Conservation (phyloP, 2,888 invertebrate genomes). For the Colostygia pectinataria region DNA sequence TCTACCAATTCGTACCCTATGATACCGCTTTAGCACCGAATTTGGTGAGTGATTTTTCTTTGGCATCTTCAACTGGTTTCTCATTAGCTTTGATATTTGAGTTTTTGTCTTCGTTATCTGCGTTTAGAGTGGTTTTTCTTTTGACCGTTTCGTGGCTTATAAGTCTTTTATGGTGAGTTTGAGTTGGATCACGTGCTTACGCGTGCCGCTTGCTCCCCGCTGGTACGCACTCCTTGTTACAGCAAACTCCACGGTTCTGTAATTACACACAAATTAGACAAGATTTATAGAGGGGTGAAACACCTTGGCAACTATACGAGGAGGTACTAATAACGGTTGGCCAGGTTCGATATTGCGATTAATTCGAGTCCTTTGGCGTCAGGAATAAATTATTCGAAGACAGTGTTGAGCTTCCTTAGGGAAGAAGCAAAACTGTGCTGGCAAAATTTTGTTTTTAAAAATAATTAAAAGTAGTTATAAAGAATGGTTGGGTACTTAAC, state of each 20-base stretch:
- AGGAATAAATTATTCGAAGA: conserved; percentile 46
- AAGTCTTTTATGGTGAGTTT: conserved; percentile 37
- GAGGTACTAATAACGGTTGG: conserved; percentile 80
- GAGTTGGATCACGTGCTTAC: conserved; percentile 69
- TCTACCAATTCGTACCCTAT: conserved; percentile 57
- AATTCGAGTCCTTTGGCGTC: conserved; percentile 58
- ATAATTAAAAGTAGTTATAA: too few relatives aligned
- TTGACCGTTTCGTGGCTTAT: conserved; percentile 30
- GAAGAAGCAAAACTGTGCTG: conserved; percentile 2
- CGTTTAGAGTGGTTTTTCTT: conserved; percentile 40
- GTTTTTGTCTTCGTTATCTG: conserved; percentile 23
- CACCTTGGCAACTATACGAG: conserved; percentile 79
- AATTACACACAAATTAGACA: conserved; percentile 84
- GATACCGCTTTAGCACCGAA: conserved; percentile 52
- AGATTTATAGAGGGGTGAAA: conserved; percentile 82
- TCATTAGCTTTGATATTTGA: conserved; percentile 21
- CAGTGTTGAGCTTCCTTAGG: conserved; percentile 27
- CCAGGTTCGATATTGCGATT: conserved; percentile 77
- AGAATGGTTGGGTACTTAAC: too few relatives aligned
- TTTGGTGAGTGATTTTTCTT: conserved; percentile 46
- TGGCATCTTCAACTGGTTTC: conserved; percentile 49
- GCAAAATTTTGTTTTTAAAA: conserved; percentile 1
- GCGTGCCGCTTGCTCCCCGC: conserved; percentile 78
- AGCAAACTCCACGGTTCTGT: conserved; percentile 77
- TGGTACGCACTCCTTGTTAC: conserved; percentile 81